Base-by-base conservation (phyloP, 2,797 vertebrate species). In the Poeciliopsis presidionis region DNA sequence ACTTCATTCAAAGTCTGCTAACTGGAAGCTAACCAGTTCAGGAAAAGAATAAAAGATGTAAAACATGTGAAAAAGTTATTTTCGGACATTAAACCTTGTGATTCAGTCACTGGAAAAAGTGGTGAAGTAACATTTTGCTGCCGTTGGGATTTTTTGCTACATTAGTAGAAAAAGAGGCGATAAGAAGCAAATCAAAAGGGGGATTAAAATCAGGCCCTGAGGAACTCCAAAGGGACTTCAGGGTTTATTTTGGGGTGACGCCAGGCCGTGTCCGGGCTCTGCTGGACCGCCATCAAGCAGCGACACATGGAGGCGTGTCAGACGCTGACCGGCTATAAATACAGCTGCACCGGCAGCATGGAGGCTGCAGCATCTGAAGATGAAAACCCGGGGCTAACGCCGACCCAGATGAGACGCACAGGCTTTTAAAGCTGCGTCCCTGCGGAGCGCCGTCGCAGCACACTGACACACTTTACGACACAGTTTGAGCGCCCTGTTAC, bases 401-500 rank as follows among this genome's bases (percentile, higher is more conserved):
- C 84, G 89, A 88, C 88, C 89, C 88, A 92, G 30, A 85, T 88
- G 81, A 13, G 73, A 36, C 6, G 51, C 7, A 70, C 74, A 76
- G 82, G 72, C 78, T 72, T 77, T 82, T 81, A 78, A 85, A 72
- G 82, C 78, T 1, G 69, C 0, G 77, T 88, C 86, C 86, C 84
- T 0, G 81, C 7, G 84, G 89, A 80, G 74, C 75, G 78, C 67
- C 80, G 73, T n/a, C 76, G 57, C 77, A 84, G 77, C 88, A 88
- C 86, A 79, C 41, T 86, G 85, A 91, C 87, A 89, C 85, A 92
- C 88, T 88, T 90, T 76, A 72, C 87, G 85, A 88, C 90, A 87
- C 81, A 86, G 41, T 90, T 90, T 84, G 55, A 61, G 67, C 57
- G 72, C 51, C 74, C 49, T 53, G 49, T 59, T 45, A 74, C 36